Evolutionary conservation across 2,888 invertebrate species (phyloP), one percentile per base, ranked within the genome.

Genomic region (Melieria omissa): DNA sequence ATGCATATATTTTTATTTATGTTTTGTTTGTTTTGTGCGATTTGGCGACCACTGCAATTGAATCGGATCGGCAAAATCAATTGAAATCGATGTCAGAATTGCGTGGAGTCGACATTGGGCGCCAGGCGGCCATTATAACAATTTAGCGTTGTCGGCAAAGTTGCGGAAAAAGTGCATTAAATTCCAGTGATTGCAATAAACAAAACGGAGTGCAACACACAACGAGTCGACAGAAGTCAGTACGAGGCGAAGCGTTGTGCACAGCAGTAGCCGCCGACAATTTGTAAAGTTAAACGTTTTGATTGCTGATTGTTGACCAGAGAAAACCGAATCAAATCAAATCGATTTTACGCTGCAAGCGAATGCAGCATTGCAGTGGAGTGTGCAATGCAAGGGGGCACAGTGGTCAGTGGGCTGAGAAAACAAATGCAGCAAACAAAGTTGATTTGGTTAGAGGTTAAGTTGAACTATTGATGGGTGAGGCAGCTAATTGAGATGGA

Each of bases 271-370:
- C 75, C 71, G 74, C 70, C 75, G 72, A 74, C 74, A 76, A 78
- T 76, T 76, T 76, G 76, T 75, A 75, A 77, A 73, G 77, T 73
- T 79, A 79, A 79, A 79, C 77, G 77, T 73, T 79, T 73, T 76
- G 76, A 78, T 76, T 77, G 73, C 70, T 63, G 29, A 58, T 58
- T 29, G 29, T 29, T 29, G 29, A 3, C 29, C 29, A 29, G 1
- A 29, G 29, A 29, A 29, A 29, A 29, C 29, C 29, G 29, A 29
- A 29, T 29, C 29, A 29, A 29, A 29, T 58, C 29, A 58, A 58
- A 58, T 58, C 58, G 58, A 58, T 58, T 58, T 58, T 58, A 58
- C 41, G 58, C 14, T 58, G 58, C 12, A 41, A 29, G 1, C 29
- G 29, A 29, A 3, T 29, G 29, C 29, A 29, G 29, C 29, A 29